Percentiles rank a stretch among this genome's conserved stretches.
Evolutionary conservation across 35 echinoderm and acorn worm species (phyloP).

Genomic region (Ptychodera flava): DNA sequence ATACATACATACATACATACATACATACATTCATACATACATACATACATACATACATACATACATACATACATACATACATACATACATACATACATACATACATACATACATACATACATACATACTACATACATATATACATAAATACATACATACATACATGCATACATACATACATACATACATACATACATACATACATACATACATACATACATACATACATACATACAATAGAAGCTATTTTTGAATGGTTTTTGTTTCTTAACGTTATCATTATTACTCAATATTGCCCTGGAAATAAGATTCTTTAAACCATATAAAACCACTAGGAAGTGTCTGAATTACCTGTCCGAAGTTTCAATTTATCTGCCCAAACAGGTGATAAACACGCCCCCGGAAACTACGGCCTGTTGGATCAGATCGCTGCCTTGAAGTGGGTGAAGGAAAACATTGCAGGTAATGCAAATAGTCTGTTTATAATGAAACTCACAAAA

Average conservation of each 20-base stretch:
- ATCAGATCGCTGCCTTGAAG: too few relatives aligned
- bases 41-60: conserved; percentile 2
- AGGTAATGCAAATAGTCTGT: conserved; percentile 24
- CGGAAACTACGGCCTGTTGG: conserved; percentile 56
- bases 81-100: not conserved
- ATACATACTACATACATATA: not conserved
- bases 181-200: conserved; percentile 2
- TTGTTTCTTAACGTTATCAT: too few relatives aligned
- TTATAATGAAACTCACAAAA: too few relatives aligned
- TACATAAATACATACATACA: not conserved
- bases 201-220: conserved; percentile 2
- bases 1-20: not conserved
- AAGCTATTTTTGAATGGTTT: too few relatives aligned
- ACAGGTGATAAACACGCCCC: conserved; percentile 44
- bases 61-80: not conserved
- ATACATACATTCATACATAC: not conserved
- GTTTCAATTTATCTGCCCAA: not conserved
- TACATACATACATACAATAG: not conserved
- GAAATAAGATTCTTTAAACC: too few relatives aligned
- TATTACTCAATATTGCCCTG: too few relatives aligned
- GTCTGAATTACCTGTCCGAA: too few relatives aligned
- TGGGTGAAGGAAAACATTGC: conserved; percentile 52
- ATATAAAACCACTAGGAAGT: too few relatives aligned
- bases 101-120: not conserved
- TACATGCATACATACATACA: not conserved